Conservation (phyloP, 2,888 invertebrate genomes). For the Seira musarum region DNA sequence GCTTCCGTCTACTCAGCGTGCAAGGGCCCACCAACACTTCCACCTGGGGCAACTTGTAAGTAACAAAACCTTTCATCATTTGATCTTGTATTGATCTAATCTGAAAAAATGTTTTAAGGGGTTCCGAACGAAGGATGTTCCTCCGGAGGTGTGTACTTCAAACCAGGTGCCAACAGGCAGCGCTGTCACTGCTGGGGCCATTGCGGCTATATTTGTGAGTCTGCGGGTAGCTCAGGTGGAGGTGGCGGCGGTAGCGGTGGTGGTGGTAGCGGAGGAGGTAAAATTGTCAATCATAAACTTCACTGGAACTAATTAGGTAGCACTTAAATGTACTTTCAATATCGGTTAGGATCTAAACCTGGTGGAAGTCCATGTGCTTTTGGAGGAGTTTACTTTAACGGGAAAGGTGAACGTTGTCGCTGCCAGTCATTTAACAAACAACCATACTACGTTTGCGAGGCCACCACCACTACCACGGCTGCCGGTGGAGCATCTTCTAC, state of each 20-base stretch:
- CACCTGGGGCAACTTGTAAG: neutral
- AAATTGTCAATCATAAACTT: neutral
- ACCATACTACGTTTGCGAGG: slow-evolving; percentile 31
- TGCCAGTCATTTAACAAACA: slow-evolving; percentile 26
- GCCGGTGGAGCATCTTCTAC: too few relatives aligned
- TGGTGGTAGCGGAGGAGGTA: neutral
- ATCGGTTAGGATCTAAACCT: too few relatives aligned
- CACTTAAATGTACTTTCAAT: neutral
- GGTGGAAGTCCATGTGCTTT: slow-evolving; percentile 22
- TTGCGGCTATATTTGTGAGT: slow-evolving; percentile 41
- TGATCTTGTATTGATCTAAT: neutral
- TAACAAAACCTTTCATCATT: neutral
- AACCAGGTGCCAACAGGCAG: neutral
- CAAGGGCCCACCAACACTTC: slow-evolving; percentile 29
- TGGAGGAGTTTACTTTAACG: slow-evolving; percentile 28
- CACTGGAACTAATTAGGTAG: neutral
- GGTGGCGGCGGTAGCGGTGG: too few relatives aligned
- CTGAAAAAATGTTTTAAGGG: slow-evolving; percentile 22
- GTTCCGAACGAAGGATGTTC: slow-evolving; percentile 28
- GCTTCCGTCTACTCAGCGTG: too few relatives aligned
- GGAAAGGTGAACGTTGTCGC: slow-evolving; percentile 20
- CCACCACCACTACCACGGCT: slow-evolving; percentile 11
- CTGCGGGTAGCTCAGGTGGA: neutral
- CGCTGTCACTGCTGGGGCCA: slow-evolving; percentile 38
- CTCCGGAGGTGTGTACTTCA: slow-evolving; percentile 19